Percentiles rank a stretch among this genome's conserved stretches.
These are phyloP conservation scores for Ennomos erosarius DNA, from an alignment of 2,888 invertebrate species.

Conservation along the genomic window DNA sequence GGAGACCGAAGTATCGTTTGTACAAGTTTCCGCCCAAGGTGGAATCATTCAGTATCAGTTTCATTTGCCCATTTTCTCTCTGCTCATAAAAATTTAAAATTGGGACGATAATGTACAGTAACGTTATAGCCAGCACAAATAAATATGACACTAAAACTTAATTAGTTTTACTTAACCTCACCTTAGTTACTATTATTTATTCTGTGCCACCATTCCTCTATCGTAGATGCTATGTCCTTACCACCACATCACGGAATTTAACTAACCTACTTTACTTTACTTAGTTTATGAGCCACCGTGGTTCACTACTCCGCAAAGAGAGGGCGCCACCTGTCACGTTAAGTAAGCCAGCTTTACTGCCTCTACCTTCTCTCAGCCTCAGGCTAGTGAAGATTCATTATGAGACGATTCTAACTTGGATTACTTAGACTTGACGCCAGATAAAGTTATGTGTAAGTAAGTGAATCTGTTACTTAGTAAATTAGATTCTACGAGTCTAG, in stretches of 20 bases:
- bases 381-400: slow-evolving; percentile 14
- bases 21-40: too few relatives aligned
- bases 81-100: too few relatives aligned
- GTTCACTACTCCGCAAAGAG: slow-evolving; percentile 20
- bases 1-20: too few relatives aligned
- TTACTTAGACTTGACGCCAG: slow-evolving; percentile 5
- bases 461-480: slow-evolving; percentile 17
- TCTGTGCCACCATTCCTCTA: too few relatives aligned
- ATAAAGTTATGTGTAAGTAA: slow-evolving; percentile 7
- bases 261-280: slow-evolving; percentile 7
- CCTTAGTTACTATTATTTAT: too few relatives aligned
- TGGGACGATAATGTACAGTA: too few relatives aligned
- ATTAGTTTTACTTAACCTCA: too few relatives aligned
- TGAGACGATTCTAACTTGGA: slow-evolving; percentile 6
- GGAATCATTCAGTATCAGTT: too few relatives aligned
- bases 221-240: too few relatives aligned
- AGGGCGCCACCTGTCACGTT: slow-evolving; percentile 23
- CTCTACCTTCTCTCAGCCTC: slow-evolving; percentile 3
- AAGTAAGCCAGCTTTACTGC: slow-evolving; percentile 10
- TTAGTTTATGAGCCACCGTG: slow-evolving; percentile 6
- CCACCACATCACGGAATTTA: neutral
- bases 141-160: too few relatives aligned
- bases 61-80: too few relatives aligned
- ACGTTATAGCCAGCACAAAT: too few relatives aligned
- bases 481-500: slow-evolving; percentile 8